These are phyloP conservation scores for Lepidurus arcticus DNA, from an alignment of 1,140 invertebrate genomes.

Conservation along the genomic window DNA sequence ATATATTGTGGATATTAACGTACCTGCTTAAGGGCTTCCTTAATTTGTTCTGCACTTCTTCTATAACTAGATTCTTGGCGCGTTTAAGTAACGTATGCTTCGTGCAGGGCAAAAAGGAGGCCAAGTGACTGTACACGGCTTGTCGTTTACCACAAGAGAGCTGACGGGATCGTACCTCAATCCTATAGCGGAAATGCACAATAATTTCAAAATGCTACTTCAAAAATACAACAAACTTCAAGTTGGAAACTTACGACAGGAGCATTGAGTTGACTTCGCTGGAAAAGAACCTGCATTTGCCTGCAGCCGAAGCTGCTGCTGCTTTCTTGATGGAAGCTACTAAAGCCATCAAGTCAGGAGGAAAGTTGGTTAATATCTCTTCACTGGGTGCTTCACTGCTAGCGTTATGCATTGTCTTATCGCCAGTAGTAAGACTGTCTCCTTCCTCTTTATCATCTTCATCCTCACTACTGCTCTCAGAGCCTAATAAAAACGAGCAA, in stretches of 20 bases:
- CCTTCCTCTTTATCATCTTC: conserved; percentile 41
- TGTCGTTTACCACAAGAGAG: conserved; percentile 50
- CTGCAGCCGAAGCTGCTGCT: conserved; percentile 51
- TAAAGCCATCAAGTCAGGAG: conserved; percentile 51
- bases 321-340: conserved; percentile 55
- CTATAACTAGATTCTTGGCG: conserved; percentile 57
- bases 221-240: conserved; percentile 21
- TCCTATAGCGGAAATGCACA: conserved; percentile 46
- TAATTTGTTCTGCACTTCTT: conserved; percentile 55
- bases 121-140: conserved; percentile 57
- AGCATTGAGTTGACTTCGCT: conserved; percentile 55
- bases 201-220: conserved; percentile 35
- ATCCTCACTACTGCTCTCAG: conserved; percentile 41
- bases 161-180: conserved; percentile 54
- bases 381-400: conserved; percentile 34
- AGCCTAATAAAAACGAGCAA: neutral
- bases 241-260: conserved; percentile 50
- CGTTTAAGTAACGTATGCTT: conserved; percentile 61
- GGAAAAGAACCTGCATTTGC: conserved; percentile 60
- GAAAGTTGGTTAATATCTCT: conserved; percentile 54
- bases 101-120: conserved; percentile 57
- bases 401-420: conserved; percentile 41
- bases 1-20: neutral
- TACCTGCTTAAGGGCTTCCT: conserved; percentile 48
- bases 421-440: conserved; percentile 28